Evolutionary conservation across 2,888 invertebrate genomes (phyloP).

Genomic region (Rutpela maculata): DNA sequence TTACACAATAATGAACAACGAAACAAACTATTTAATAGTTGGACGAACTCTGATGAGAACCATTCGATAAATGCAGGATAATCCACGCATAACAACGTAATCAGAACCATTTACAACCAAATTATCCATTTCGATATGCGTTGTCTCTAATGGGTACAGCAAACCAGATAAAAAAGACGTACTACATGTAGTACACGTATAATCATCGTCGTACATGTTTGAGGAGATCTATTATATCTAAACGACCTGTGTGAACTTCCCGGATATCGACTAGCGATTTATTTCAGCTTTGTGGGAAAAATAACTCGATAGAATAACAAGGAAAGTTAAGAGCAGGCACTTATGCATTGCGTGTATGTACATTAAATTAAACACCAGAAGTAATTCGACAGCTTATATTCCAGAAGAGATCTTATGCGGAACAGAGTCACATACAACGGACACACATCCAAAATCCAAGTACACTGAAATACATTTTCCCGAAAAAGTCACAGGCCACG

Average conservation of each 20-base stretch:
- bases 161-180: background rate
- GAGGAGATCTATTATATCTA: background rate
- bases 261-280: slow-evolving; percentile 9
- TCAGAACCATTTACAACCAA: background rate
- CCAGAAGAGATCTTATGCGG: too few relatives aligned
- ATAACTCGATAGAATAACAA: background rate
- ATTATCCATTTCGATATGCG: slow-evolving; percentile 8
- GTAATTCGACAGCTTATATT: too few relatives aligned
- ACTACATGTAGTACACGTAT: background rate
- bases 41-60: background rate
- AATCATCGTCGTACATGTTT: slow-evolving; percentile 13
- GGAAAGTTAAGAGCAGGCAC: background rate
- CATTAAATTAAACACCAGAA: too few relatives aligned
- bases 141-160: background rate
- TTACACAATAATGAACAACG: too few relatives aligned
- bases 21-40: background rate
- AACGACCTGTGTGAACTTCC: slow-evolving; percentile 20
- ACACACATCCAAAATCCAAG: too few relatives aligned
- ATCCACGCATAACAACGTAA: background rate
- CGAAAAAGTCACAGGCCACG: too few relatives aligned
- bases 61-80: background rate
- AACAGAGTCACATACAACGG: too few relatives aligned
- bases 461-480: too few relatives aligned
- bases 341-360: too few relatives aligned
- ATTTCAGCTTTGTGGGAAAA: background rate